phyloP scores from a whole-genome alignment of 2,888 invertebrate genomes.

The Bombylius major region DNA sequence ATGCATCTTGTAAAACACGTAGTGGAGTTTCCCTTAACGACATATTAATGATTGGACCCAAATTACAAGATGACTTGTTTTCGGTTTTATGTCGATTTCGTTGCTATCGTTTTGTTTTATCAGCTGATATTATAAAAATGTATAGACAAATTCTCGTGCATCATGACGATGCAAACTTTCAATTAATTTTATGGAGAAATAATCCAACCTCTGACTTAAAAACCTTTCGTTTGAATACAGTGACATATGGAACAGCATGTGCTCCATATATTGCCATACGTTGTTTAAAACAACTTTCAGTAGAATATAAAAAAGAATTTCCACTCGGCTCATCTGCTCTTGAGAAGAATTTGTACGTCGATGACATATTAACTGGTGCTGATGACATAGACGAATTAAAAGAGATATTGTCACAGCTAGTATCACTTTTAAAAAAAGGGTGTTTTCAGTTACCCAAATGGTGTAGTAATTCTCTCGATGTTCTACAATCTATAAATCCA shows the following conservation, averaged over 20 bases:
- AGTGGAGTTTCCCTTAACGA: background rate
- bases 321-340: background rate
- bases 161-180: background rate
- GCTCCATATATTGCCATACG: background rate
- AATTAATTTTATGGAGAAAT: background rate
- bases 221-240: background rate
- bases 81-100: background rate
- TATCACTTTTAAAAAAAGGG: background rate
- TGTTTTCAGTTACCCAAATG: background rate
- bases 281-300: background rate
- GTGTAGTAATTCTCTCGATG: background rate
- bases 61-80: background rate
- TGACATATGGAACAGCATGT: background rate
- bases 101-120: background rate
- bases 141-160: background rate
- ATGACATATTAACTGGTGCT: background rate
- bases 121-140: background rate
- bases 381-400: background rate
- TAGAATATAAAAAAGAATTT: background rate
- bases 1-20: background rate
- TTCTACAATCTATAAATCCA: background rate
- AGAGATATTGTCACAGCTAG: background rate
- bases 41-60: background rate
- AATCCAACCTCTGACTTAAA: background rate
- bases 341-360: background rate